phyloP scores from a whole-genome alignment of 2,797 vertebrate species.

The Dendrocincla tyrannina region DNA sequence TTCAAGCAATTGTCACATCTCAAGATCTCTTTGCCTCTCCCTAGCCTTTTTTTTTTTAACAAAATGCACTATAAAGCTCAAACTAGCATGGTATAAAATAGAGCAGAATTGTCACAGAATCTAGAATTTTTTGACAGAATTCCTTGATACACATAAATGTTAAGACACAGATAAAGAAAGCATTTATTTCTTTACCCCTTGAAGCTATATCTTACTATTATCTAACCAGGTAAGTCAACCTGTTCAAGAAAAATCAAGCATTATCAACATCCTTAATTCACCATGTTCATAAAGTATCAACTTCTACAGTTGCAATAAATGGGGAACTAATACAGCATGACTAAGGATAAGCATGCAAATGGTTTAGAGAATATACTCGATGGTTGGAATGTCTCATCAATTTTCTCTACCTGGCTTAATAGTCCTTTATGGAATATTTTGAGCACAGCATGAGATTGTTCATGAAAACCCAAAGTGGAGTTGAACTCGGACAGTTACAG shows the following conservation, averaged over 20 bases:
- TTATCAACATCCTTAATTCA: constrained; percentile 8
- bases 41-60: not conserved
- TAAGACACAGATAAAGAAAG: not conserved
- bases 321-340: not conserved
- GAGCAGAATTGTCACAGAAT: not conserved
- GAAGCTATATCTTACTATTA: not conserved
- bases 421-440: not conserved
- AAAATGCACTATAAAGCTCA: not conserved
- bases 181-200: not conserved
- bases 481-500: not conserved
- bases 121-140: not conserved
- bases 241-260: not conserved
- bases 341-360: constrained; percentile 13
- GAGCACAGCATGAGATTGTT: not conserved
- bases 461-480: not conserved
- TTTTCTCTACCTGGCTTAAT: constrained; percentile 1
- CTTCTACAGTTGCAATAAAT: constrained; percentile 2
- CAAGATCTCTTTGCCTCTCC: not conserved
- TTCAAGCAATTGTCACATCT: constrained; percentile 36
- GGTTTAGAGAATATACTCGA: not conserved
- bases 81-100: not conserved
- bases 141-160: not conserved
- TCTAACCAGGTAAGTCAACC: not conserved
- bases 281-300: not conserved
- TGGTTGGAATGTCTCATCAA: constrained; percentile 13